Conservation (phyloP, 1,140 invertebrate genomes). For the Ceratina australensis region DNA sequence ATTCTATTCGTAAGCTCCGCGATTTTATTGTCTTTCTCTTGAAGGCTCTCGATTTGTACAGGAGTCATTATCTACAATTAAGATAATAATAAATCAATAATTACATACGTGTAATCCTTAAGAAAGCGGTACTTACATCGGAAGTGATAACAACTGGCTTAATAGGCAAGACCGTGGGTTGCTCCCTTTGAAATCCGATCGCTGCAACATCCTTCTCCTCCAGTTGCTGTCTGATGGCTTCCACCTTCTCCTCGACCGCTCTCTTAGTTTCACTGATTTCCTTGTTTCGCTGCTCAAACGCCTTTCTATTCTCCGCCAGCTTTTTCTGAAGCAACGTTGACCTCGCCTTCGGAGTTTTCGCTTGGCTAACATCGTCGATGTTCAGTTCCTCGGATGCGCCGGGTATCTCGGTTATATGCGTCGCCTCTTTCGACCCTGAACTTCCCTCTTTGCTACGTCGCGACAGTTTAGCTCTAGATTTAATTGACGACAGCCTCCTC, state of each 20-base stretch:
- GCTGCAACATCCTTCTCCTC: slow-evolving; percentile 71
- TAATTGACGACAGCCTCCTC: slow-evolving; percentile 75
- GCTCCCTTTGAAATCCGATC: slow-evolving; percentile 55
- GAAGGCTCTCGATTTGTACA: slow-evolving; percentile 63
- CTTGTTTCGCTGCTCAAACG: slow-evolving; percentile 75
- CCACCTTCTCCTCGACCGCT: slow-evolving; percentile 76
- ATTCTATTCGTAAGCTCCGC: slow-evolving; percentile 80
- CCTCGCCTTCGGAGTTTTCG: slow-evolving; percentile 75
- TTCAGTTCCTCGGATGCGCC: slow-evolving; percentile 57
- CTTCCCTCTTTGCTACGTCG: slow-evolving; percentile 66
- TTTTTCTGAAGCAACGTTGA: slow-evolving; percentile 76
- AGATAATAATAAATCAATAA: slow-evolving; percentile 10
- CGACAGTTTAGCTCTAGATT: slow-evolving; percentile 72
- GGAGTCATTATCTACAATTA: slow-evolving; percentile 64
- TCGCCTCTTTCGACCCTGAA: slow-evolving; percentile 39
- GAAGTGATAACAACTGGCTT: slow-evolving; percentile 65
- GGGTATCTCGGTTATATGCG: slow-evolving; percentile 12
- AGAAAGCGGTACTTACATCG: slow-evolving; percentile 60
- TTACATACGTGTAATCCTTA: too few species aligned
- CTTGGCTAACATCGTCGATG: slow-evolving; percentile 73
- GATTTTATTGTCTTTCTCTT: slow-evolving; percentile 79
- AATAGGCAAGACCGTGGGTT: slow-evolving; percentile 52
- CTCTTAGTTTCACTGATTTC: slow-evolving; percentile 75
- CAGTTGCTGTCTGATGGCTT: slow-evolving; percentile 75
- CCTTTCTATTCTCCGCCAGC: slow-evolving; percentile 76